Base-by-base conservation (phyloP, 2,113 vertebrate species). In the Pterocles gutturalis region DNA sequence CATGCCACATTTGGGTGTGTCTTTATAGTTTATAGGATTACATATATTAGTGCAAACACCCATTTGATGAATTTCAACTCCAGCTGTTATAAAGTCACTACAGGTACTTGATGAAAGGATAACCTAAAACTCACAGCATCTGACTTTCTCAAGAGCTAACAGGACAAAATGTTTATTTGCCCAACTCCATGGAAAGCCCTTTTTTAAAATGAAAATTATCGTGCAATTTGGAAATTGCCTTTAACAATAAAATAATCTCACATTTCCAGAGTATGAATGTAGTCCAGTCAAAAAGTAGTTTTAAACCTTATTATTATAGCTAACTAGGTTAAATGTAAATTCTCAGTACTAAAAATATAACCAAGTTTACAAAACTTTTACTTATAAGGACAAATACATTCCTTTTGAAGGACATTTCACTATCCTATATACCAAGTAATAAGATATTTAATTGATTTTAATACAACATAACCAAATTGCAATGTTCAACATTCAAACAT, bases 41-140 rank as follows among this genome's bases (percentile, higher is more conserved):
- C 15, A 90, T 41, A 51, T 10, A 70, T 67, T 67, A 92, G 62
- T 31, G 43, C 69, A 87, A 96, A 92, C 67, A 89, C 4, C 24
- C 76, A 81, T 92, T 67, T 87, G 76, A 92, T 80, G 41, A 64
- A 75, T 82, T 97, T 84, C 83, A 95, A 69, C 69, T 92, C 96
- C 94, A 96, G 92, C 69, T 96, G 88, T 87, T 95, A 90, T 60
- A 92, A 43, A 89, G 69, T 80, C 73, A 89, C 60, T 45, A 75
- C 60, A 84, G 82, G 64, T 57, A 64, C 43, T 45, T 66, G 64
- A 92, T 84, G 43, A 95, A 93, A 96, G 46, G 57, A 83, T 81
- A 67, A 81, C 67, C 46, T 45, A 17, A 18, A 92, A 54, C 67
- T 94, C 71, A 36, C 26, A 78, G 69, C 64, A 87, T 34, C 28